A percentile compares a stretch with the other conserved stretches of the same genome.
Conservation (phyloP, 1,140 invertebrate species). For the Diachasma alloeum region DNA sequence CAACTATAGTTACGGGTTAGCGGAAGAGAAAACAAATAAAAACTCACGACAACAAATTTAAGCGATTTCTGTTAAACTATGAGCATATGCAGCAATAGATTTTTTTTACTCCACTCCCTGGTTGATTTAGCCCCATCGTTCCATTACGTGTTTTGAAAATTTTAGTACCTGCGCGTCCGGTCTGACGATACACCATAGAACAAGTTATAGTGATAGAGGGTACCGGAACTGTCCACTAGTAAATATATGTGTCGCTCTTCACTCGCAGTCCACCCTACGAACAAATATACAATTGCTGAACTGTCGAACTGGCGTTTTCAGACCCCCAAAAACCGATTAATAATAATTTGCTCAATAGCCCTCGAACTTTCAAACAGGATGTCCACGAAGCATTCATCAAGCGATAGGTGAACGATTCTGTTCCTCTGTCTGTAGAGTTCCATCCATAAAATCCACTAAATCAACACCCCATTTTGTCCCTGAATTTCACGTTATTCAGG, state of each 20-base stretch:
- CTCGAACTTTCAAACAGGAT: conserved; percentile 25
- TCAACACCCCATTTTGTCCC: neutral
- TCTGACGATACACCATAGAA: neutral
- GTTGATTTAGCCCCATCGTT: conserved; percentile 9
- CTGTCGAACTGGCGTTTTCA: conserved; percentile 15
- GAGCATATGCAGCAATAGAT: neutral
- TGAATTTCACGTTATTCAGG: neutral
- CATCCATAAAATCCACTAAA: neutral
- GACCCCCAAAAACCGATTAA: conserved; percentile 21
- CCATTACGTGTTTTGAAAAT: conserved; percentile 13
- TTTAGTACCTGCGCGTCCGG: conserved; percentile 27
- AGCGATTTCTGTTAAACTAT: neutral
- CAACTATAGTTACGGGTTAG: neutral
- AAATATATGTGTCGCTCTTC: conserved; percentile 65
- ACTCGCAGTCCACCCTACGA: conserved; percentile 49
- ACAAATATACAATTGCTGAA: conserved; percentile 36
- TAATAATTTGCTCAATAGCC: conserved; percentile 30
- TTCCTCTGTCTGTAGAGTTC: neutral
- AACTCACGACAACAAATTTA: neutral
- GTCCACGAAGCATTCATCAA: conserved; percentile 8
- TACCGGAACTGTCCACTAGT: conserved; percentile 50
- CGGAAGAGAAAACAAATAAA: neutral
- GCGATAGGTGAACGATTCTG: neutral
- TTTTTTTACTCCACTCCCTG: neutral
- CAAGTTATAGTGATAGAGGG: conserved; percentile 8